A percentile compares a stretch with the other conserved stretches of the same genome.
These are phyloP conservation scores for Lophura nycthemera DNA, from an alignment of 2,113 vertebrate species.

Conservation along the genomic window DNA sequence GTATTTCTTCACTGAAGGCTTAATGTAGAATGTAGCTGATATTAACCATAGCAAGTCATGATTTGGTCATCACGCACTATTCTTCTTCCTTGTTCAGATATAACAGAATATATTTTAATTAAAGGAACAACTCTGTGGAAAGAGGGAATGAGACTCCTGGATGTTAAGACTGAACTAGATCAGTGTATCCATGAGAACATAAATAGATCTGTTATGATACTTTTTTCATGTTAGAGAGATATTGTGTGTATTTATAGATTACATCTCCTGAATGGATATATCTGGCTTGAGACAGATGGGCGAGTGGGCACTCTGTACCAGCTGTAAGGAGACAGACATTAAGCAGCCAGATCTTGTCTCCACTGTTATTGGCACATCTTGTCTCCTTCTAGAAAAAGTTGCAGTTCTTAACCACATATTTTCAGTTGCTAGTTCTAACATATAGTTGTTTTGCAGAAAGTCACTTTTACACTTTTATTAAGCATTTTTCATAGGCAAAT, in stretches of 20 bases:
- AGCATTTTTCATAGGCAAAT: not conserved
- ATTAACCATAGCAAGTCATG: not conserved
- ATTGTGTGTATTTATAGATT: not conserved
- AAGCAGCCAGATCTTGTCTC: slow-evolving; percentile 31
- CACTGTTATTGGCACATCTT: slow-evolving; percentile 24
- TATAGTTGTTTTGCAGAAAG: not conserved
- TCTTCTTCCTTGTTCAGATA: not conserved
- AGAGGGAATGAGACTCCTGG: not conserved
- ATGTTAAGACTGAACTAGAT: not conserved
- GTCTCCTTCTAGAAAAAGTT: slow-evolving; percentile 17
- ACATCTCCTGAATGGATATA: slow-evolving; percentile 8
- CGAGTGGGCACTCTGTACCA: slow-evolving; percentile 56
- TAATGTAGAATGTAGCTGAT: not conserved
- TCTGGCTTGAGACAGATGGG: slow-evolving; percentile 61
- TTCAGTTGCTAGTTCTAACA: not conserved
- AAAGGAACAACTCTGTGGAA: not conserved
- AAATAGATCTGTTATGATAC: slow-evolving; percentile 33
- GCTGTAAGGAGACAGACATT: slow-evolving; percentile 32
- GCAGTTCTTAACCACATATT: not conserved
- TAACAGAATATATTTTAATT: slow-evolving; percentile 11
- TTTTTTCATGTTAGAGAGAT: not conserved
- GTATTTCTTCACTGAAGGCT: not conserved
- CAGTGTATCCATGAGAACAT: slow-evolving; percentile 7
- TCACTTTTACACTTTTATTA: not conserved
- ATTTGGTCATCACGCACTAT: not conserved